Evolutionary conservation across 2,797 vertebrate genomes (phyloP), one percentile per base, ranked within the genome.

Genomic region (Sylvilagus floridanus): DNA sequence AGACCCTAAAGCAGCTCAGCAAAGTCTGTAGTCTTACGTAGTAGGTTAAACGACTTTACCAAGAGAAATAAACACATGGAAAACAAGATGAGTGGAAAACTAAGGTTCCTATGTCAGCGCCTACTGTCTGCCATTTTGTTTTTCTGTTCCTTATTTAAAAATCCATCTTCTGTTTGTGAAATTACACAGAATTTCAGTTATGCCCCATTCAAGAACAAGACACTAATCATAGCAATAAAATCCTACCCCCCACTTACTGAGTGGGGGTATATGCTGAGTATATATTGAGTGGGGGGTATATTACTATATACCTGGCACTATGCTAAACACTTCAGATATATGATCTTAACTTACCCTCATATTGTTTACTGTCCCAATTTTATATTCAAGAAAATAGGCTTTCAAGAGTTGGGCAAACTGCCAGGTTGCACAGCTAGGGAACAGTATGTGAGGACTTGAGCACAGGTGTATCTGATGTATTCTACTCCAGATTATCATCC

Each of bases 51-150:
- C 17, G 79, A 79, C 54, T 89, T 94, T 71, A 69, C 71, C 42
- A 72, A 92, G 47, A 93, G 73, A 92, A 86, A 93, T 54, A 21
- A 92, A 88, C 4, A 87, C 21, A 52, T 21, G 57, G 1, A 52
- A 42, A 88, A 24, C 11, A 73, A 60, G 5, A 60, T 17, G 47
- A 92, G 62, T 63, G 28, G 60, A 52, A 82, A 19, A 66, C 52
- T 85, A 24, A 32, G 22, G 16, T 63, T 90, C 84, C 62, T 57
- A 76, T 65, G 42, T 26, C 83, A 52, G 19, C 26, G 32, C 22
- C 54, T 62, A 72, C 12, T 60, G 24, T 72, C 4, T 17, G 62
- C 22, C 50, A 91, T 24, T 22, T 79, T 9, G 30, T 35, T 78
- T 78, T 81, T 37, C 57, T 82, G 12, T 77, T 83, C 21, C 88